Base-by-base conservation (phyloP, 2,888 invertebrate species). In the Cordilura impudica region DNA sequence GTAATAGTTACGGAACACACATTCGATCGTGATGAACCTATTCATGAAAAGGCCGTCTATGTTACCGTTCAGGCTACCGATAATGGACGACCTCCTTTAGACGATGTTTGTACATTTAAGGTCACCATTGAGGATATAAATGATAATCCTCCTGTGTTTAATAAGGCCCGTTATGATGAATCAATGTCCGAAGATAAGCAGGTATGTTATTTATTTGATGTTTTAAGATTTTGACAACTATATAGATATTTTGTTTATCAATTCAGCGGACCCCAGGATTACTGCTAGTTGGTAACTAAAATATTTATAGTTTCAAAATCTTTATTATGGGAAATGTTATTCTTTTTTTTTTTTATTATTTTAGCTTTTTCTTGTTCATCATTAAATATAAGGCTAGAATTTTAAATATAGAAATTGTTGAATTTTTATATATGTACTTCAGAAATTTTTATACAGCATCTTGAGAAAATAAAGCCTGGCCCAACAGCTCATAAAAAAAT, bases 21-120 rank as follows among this genome's bases (percentile, higher is more conserved):
- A 63, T 95, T 98, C 89, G 97, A 98, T 91, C 93, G 97, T 82
- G 98, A 98, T 87, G 96, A 97, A 86, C 97, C 97, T 6, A 92
- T 93, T 49, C 92, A 95, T 86, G 95, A 94, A 90, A 97, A 94
- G 90, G 96, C 94, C 90, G 93, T 91, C 10, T 96, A 96, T 86
- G 92, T 97, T 60, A 97, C 97, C 31, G 96, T 98, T 6, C 93
- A 96, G 88, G 98, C 97, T 0, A 96, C 95, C 73, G 98, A 98
- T 90, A 96, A 97, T 88, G 98, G 98, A 0, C 93, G 94, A 83
- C 97, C 97, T 0, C 94, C 95, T 56, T 91, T 98, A 65, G 97
- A 97, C 84, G 97, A 97, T 85, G 95, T 97, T 69, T 98, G 98
- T 90, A 97, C 97, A 4, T 96, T 98, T 88, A 96, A 95, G 91